Evolutionary conservation across 2,797 vertebrate genomes (phyloP).

Genomic region (Acropternis orthonyx): DNA sequence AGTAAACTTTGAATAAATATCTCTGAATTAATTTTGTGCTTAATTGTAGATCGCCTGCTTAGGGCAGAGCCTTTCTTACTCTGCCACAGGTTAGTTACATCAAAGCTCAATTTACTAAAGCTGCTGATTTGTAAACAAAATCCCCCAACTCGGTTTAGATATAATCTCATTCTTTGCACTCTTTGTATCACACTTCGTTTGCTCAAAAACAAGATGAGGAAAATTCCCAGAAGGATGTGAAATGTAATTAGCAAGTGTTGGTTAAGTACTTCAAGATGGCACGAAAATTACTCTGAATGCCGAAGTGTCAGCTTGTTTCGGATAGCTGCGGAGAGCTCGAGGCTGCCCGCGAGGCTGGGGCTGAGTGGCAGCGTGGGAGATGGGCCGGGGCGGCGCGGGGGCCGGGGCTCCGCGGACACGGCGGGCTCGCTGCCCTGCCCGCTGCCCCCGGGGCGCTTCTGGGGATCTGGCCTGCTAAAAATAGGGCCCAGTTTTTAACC

Average conservation of each 20-base stretch:
- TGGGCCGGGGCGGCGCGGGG: not conserved
- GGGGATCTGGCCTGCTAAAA: slow-evolving; percentile 34
- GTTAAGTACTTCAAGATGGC: slow-evolving; percentile 48
- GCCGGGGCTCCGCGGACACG: not conserved
- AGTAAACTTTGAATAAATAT: slow-evolving; percentile 28
- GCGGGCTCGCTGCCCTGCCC: not conserved
- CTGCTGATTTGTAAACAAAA: slow-evolving; percentile 29
- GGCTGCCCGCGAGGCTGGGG: not conserved
- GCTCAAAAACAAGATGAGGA: slow-evolving; percentile 45
- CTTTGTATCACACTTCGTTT: slow-evolving; percentile 1
- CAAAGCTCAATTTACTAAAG: not conserved
- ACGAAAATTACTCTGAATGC: not conserved
- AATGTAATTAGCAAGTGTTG: slow-evolving; percentile 59
- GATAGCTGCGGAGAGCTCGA: not conserved
- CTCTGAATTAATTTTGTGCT: not conserved
- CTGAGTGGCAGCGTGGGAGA: not conserved
- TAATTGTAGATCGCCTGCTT: not conserved
- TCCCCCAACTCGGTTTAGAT: not conserved
- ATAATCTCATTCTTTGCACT: slow-evolving; percentile 9
- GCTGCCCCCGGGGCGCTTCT: no score
- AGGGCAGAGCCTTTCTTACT: not conserved
- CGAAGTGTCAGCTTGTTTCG: not conserved
- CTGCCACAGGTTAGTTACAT: not conserved
- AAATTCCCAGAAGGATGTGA: slow-evolving; percentile 47
- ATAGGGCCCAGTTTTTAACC: slow-evolving; percentile 9